These are phyloP conservation scores for Premnoplex brunnescens DNA, from an alignment of 2,797 vertebrate species.

Conservation along the genomic window DNA sequence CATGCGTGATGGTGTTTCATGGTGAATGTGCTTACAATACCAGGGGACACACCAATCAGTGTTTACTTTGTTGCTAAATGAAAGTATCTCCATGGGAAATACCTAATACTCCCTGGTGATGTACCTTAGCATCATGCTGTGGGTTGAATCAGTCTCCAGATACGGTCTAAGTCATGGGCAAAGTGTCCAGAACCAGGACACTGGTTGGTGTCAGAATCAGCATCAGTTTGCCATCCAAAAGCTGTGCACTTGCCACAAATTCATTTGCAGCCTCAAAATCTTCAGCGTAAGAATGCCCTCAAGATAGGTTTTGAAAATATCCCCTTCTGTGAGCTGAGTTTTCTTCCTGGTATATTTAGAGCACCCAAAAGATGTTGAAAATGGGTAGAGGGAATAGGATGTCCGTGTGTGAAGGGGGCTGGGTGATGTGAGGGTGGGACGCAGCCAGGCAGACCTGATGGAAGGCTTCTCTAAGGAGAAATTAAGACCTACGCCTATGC, in stretches of 20 bases:
- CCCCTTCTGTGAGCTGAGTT: background rate
- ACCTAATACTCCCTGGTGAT: slow-evolving; percentile 9
- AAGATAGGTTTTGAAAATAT: background rate
- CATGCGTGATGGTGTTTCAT: background rate
- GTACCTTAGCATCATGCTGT: background rate
- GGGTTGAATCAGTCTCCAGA: background rate
- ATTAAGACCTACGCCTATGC: background rate
- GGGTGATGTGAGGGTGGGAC: background rate
- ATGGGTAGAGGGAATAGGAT: background rate
- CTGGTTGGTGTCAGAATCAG: background rate
- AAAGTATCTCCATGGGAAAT: slow-evolving; percentile 21
- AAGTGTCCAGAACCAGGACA: background rate
- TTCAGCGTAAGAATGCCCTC: background rate
- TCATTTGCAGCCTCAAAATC: background rate
- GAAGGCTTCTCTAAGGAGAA: background rate
- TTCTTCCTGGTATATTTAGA: background rate
- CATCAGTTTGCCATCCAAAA: background rate
- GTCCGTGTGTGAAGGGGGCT: rapidly evolving
- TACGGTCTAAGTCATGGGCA: background rate
- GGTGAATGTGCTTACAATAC: background rate
- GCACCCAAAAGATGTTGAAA: background rate
- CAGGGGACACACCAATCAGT: background rate
- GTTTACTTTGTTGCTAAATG: background rate
- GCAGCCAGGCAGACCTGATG: background rate
- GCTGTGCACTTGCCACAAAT: background rate